A percentile compares a stretch with the other conserved stretches of the same genome.
These are phyloP conservation scores for Penaeus japonicus DNA, from an alignment of 1,140 invertebrate species.

Conservation along the genomic window DNA sequence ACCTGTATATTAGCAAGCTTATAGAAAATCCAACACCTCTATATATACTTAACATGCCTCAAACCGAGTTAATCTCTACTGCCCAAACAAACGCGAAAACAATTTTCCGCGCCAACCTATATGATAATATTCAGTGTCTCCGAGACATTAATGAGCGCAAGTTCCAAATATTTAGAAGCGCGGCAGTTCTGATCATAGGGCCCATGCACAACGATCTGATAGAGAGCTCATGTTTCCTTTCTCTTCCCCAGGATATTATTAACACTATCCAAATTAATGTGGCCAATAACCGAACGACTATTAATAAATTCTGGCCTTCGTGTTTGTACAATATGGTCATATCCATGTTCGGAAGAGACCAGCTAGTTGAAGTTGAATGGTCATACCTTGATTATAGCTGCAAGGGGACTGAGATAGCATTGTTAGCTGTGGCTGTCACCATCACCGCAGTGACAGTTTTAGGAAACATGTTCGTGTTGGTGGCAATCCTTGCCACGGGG, in stretches of 20 bases:
- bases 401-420: background rate
- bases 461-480: background rate
- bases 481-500: background rate
- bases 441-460: background rate
- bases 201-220: background rate
- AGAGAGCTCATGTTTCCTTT: background rate
- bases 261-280: background rate
- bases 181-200: background rate
- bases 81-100: background rate
- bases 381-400: background rate
- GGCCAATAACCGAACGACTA: background rate
- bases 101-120: background rate
- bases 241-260: background rate
- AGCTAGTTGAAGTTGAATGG: background rate
- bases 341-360: background rate
- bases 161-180: background rate
- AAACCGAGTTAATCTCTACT: background rate
- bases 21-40: too few species aligned
- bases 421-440: background rate
- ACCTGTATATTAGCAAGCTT: too few species aligned
- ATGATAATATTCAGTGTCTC: background rate
- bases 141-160: background rate
- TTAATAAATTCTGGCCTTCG: slow-evolving; percentile 21
- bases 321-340: background rate
- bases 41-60: background rate